These are phyloP conservation scores for Ramphastos sulfuratus DNA, from an alignment of 2,113 vertebrate genomes.

Conservation along the genomic window DNA sequence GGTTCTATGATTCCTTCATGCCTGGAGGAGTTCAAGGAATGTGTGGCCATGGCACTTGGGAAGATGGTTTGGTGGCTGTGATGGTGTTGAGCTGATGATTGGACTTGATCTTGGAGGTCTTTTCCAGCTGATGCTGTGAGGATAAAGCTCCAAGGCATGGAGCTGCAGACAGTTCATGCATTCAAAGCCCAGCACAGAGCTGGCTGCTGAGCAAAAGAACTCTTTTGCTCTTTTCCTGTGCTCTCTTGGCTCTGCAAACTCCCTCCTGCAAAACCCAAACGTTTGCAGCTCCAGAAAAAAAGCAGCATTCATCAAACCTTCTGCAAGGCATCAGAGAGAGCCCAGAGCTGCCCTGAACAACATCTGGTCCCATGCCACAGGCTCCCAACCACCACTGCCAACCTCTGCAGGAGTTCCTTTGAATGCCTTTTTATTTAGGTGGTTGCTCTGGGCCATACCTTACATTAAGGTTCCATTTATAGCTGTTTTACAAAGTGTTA, in stretches of 20 bases:
- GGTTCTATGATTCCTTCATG: too few relatives aligned
- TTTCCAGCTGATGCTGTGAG: too few relatives aligned
- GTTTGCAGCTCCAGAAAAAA: background rate
- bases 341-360: conserved; percentile 39
- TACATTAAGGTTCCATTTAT: conserved; percentile 4
- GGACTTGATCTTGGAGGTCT: too few relatives aligned
- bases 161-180: fast-evolving
- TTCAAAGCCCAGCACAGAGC: background rate
- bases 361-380: conserved; percentile 1
- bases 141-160: fast-evolving
- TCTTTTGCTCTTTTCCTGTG: background rate
- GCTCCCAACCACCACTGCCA: background rate
- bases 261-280: background rate
- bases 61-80: too few relatives aligned
- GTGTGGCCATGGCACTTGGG: too few relatives aligned
- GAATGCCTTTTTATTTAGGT: background rate
- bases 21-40: too few relatives aligned
- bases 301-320: conserved; percentile 1
- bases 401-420: background rate
- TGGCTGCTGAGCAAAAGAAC: fast-evolving
- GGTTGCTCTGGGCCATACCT: background rate
- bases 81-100: too few relatives aligned
- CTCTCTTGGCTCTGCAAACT: background rate
- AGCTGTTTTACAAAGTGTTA: conserved; percentile 52
- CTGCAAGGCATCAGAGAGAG: background rate